A percentile compares a stretch with the other conserved stretches of the same genome.
These are phyloP conservation scores for Phyllotis vaccarum DNA, from an alignment of 2,797 vertebrate species.

Conservation along the genomic window DNA sequence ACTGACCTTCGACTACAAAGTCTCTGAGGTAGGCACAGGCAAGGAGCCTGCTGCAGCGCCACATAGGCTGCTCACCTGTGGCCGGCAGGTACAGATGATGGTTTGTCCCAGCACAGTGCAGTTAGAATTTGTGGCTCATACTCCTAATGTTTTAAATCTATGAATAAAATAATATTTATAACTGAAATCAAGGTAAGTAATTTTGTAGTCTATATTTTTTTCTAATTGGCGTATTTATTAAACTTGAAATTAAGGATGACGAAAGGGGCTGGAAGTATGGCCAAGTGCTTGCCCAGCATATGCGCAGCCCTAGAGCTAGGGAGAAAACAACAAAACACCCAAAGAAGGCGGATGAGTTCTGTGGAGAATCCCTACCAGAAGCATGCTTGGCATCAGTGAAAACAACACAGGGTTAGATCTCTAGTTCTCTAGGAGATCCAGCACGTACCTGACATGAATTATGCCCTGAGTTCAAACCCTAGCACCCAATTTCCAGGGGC, in stretches of 20 bases:
- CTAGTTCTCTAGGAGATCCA: neutral
- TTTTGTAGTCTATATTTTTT: neutral
- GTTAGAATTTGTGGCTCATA: neutral
- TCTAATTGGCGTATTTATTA: conserved; percentile 19
- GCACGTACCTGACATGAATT: neutral
- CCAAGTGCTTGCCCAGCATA: neutral
- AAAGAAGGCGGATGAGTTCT: neutral
- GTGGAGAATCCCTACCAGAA: neutral
- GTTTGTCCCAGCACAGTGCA: neutral
- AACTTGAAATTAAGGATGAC: conserved; percentile 19
- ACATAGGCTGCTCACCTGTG: neutral
- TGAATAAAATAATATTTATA: neutral
- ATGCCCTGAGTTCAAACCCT: neutral
- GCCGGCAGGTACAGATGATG: neutral
- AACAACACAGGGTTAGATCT: neutral
- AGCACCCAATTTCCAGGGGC: neutral
- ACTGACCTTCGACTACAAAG: conserved; percentile 93
- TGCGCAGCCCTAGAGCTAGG: neutral
- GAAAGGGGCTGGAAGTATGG: neutral
- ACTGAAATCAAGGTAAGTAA: neutral
- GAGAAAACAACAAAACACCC: too few species aligned
- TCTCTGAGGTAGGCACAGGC: conserved; percentile 93
- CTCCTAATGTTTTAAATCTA: neutral
- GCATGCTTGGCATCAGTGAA: neutral
- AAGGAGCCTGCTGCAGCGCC: neutral